Evolutionary conservation across 2,888 invertebrate genomes (phyloP), one percentile per base, ranked within the genome.

Genomic region (Gymnocheta viridis): DNA sequence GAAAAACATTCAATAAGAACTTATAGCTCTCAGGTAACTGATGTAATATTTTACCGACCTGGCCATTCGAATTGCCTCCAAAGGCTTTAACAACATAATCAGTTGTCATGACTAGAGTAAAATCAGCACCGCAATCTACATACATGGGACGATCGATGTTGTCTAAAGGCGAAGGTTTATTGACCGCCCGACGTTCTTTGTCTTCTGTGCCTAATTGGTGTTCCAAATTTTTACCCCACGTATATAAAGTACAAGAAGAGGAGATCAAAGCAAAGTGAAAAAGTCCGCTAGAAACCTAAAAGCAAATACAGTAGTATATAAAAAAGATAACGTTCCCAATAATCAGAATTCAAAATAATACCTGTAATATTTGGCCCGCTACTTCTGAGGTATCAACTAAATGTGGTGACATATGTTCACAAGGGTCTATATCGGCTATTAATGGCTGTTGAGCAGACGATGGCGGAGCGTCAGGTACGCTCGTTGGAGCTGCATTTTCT

Each of bases 201-300:
- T 92, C 91, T 81, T 91, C 92, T 1, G 91, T 91, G 22, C 97
- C 97, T 72, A 98, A 92, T 90, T 98, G 98, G 41, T 98, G 97
- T 89, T 98, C 98, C 84, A 97, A 94, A 92, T 97, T 98, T 85
- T 96, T 94, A 2, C 98, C 98, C 97, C 98, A 98, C 0, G 95
- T 94, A 88, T 96, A 97, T 1, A 97, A 91, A 7, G 94, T 93
- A 5, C 96, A 96, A 69, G 94, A 93, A 70, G 94, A 94, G 51
- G 96, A 95, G 64, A 97, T 90, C 67, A 97, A 91, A 49, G 95
- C 95, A 47, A 96, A 96, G 91, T 98, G 98, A 89, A 97, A 96
- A 91, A 96, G 96, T 0, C 98, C 98, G 78, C 95, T 95, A 51
- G 96, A 93, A 83, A 95, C 89, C 93, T 91, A 27, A 12, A 60